Percentiles rank a stretch among this genome's conserved stretches.
These are phyloP conservation scores for Morphnarchus princeps DNA, from an alignment of 2,113 vertebrate species.

Conservation along the genomic window DNA sequence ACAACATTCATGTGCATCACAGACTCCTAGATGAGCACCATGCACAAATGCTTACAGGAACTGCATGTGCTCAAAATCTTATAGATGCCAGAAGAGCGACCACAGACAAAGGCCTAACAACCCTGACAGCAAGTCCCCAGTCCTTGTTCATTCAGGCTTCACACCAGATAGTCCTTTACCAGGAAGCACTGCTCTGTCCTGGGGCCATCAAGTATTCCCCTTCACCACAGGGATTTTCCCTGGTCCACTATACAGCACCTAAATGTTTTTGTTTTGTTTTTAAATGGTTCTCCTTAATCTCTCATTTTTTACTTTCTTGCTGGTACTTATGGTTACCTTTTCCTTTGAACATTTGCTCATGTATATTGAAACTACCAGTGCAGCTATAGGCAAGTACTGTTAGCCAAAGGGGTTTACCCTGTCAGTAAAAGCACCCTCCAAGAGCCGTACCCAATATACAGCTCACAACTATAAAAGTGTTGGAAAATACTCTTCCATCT, in stretches of 20 bases:
- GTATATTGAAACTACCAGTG: neutral
- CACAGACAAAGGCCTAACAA: neutral
- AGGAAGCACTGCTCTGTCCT: neutral
- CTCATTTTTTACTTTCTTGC: neutral
- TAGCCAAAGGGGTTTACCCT: neutral
- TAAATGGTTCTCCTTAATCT: neutral
- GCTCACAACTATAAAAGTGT: neutral
- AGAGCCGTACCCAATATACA: neutral
- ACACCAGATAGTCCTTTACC: neutral
- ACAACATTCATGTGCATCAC: accelerated
- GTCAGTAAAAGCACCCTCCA: neutral
- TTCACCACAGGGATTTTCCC: neutral
- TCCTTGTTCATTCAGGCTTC: neutral
- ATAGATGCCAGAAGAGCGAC: neutral
- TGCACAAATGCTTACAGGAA: neutral
- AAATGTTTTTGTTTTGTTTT: neutral
- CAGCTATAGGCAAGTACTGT: neutral
- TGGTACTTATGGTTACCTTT: neutral
- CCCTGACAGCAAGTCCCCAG: neutral
- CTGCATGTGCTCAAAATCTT: neutral
- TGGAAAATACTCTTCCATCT: neutral
- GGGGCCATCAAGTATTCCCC: neutral
- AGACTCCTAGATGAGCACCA: neutral
- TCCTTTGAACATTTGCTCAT: neutral
- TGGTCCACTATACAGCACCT: neutral